A percentile compares a stretch with the other conserved stretches of the same genome.
Evolutionary conservation across 2,113 vertebrate species (phyloP).

Genomic region (Dinomys branickii): DNA sequence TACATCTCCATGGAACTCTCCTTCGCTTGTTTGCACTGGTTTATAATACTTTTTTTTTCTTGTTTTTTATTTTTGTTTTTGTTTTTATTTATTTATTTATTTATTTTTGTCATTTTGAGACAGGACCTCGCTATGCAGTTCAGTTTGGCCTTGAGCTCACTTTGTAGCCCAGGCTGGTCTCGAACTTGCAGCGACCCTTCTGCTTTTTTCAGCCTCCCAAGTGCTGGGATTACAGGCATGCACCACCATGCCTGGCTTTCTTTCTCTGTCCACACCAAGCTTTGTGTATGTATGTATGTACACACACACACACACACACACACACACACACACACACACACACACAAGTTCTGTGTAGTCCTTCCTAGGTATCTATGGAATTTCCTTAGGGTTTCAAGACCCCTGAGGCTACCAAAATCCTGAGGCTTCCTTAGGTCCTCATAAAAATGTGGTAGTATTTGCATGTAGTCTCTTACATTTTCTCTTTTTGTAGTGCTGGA

Average conservation of each 20-base stretch:
- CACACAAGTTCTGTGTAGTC: not conserved
- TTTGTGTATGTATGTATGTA: too few relatives aligned
- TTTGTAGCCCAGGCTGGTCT: not conserved
- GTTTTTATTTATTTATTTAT: too few relatives aligned
- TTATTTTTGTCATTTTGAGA: too few relatives aligned
- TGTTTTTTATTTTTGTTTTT: not conserved
- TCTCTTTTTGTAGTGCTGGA: not conserved
- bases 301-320: too few relatives aligned
- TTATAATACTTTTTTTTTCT: not conserved
- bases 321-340: too few relatives aligned
- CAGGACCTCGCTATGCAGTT: not conserved
- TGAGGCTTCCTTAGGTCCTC: not conserved
- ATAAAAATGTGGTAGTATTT: not conserved
- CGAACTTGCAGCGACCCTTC: not conserved
- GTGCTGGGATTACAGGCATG: too few relatives aligned
- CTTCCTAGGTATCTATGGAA: not conserved
- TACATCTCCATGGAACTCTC: not conserved
- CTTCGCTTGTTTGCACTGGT: slow-evolving; percentile 15
- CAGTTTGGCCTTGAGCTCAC: too few relatives aligned
- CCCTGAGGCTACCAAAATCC: not conserved
- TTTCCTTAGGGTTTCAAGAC: not conserved
- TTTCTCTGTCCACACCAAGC: too few relatives aligned
- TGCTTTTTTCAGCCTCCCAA: not conserved
- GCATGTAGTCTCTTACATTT: not conserved
- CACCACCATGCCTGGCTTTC: too few relatives aligned